phyloP scores from a whole-genome alignment of 30 jellyfish, hydroid and myxozoan species.

The Chironex yamaguchii region DNA sequence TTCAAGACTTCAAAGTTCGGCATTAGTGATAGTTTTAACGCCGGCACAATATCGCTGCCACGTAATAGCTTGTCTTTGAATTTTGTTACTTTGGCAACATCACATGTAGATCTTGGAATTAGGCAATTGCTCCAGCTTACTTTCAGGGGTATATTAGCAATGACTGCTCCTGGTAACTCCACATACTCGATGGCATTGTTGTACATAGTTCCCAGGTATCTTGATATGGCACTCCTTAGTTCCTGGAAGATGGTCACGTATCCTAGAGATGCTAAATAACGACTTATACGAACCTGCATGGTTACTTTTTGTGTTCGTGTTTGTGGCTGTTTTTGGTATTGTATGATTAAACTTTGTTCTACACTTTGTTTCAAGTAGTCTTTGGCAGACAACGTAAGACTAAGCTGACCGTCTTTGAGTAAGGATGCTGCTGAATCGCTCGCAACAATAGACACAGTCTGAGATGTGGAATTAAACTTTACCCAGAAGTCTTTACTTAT shows the following conservation, averaged over 20 bases:
- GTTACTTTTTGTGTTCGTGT: constrained; percentile 1
- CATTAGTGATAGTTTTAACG: constrained; percentile 4
- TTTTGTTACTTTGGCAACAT: background rate
- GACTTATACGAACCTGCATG: constrained; percentile 40
- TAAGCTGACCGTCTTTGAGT: background rate
- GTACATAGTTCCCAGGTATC: background rate
- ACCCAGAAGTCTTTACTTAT: constrained; percentile 42
- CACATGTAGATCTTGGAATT: constrained; percentile 1
- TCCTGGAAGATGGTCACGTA: background rate
- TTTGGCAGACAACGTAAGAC: constrained; percentile 31
- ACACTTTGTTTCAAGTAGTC: constrained; percentile 33
- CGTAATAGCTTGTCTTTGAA: constrained; percentile 13
- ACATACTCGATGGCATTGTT: background rate
- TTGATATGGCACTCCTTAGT: background rate
- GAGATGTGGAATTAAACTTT: constrained; percentile 15
- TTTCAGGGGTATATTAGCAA: background rate
- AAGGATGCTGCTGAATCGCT: constrained; percentile 2
- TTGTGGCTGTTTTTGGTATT: background rate
- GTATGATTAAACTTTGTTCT: background rate
- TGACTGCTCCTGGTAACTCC: background rate
- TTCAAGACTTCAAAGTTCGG: constrained; percentile 34
- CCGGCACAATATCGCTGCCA: constrained; percentile 11
- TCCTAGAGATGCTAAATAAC: background rate
- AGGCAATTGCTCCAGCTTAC: constrained; percentile 55
- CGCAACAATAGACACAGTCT: constrained; percentile 24